Evolutionary conservation across 2,113 vertebrate genomes (phyloP).

Genomic region (Sceloporus tristichus): DNA sequence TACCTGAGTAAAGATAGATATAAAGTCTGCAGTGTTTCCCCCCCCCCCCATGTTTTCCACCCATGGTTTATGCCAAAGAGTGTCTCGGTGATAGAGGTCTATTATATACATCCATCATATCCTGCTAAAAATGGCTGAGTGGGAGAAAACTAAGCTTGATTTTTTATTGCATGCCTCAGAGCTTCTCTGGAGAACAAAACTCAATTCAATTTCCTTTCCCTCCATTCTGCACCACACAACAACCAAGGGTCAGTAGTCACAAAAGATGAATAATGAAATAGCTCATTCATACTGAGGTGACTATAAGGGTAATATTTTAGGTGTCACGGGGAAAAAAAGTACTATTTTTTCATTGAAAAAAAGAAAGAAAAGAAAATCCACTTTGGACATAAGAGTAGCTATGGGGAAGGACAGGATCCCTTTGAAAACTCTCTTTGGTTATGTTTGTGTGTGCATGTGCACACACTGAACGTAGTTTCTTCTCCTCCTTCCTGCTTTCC

Average conservation of each 20-base stretch:
- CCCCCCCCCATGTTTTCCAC: neutral
- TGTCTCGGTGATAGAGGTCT: neutral
- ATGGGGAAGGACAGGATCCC: neutral
- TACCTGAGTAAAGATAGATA: conserved; percentile 5
- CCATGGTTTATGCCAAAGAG: neutral
- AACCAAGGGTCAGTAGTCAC: conserved; percentile 14
- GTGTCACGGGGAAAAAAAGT: conserved; percentile 19
- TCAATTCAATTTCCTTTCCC: conserved; percentile 34
- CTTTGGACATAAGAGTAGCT: neutral
- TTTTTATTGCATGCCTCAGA: neutral
- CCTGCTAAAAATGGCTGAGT: conserved; percentile 1
- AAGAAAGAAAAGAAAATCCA: conserved; percentile 20
- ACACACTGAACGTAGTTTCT: neutral
- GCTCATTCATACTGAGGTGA: neutral
- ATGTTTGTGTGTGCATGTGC: neutral
- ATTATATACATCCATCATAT: conserved; percentile 2
- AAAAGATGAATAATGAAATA: conserved; percentile 15
- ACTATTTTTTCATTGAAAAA: conserved; percentile 28
- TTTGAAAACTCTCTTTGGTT: neutral
- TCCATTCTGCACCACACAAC: neutral
- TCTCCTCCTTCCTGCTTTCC: neutral
- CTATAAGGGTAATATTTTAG: conserved; percentile 14
- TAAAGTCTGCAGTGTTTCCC: conserved; percentile 16
- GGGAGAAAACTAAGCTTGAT: neutral
- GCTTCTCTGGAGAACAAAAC: neutral